Percentiles rank a stretch among this genome's conserved stretches.
phyloP scores from a whole-genome alignment of 2,888 invertebrate genomes.

The Pachliopta kotzebuea region DNA sequence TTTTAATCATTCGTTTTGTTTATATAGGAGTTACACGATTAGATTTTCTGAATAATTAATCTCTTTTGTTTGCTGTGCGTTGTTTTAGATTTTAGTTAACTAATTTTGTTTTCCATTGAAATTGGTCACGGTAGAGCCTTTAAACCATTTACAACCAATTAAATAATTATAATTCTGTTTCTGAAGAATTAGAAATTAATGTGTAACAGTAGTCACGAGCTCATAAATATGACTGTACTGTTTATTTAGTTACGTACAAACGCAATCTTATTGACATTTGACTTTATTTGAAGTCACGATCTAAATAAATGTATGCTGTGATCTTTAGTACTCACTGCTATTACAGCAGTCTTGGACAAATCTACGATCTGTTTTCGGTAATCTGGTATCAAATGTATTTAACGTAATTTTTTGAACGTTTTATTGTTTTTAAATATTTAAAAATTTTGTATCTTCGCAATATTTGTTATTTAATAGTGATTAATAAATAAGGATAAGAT shows the following conservation, averaged over 20 bases:
- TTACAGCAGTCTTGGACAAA: neutral
- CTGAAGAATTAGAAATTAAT: neutral
- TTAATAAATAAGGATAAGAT: too few relatives aligned
- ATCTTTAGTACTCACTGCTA: neutral
- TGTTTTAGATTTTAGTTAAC: too few relatives aligned
- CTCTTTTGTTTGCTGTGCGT: too few relatives aligned
- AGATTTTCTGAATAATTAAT: too few relatives aligned
- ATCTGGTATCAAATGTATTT: neutral
- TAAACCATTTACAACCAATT: too few relatives aligned
- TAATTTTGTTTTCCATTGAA: too few relatives aligned
- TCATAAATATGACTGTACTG: neutral
- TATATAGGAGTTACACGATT: too few relatives aligned
- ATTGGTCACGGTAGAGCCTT: too few relatives aligned
- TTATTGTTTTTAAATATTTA: neutral
- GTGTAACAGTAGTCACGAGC: neutral
- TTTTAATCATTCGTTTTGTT: too few relatives aligned
- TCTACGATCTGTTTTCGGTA: neutral
- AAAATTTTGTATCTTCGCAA: neutral
- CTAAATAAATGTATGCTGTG: neutral
- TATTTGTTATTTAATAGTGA: too few relatives aligned
- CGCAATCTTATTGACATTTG: constrained; percentile 63
- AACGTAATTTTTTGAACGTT: neutral
- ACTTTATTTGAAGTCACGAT: constrained; percentile 38
- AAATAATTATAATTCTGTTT: too few relatives aligned
- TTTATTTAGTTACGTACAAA: constrained; percentile 21